phyloP scores from a whole-genome alignment of 2,113 vertebrate species.

The Aegithalos caudatus region DNA sequence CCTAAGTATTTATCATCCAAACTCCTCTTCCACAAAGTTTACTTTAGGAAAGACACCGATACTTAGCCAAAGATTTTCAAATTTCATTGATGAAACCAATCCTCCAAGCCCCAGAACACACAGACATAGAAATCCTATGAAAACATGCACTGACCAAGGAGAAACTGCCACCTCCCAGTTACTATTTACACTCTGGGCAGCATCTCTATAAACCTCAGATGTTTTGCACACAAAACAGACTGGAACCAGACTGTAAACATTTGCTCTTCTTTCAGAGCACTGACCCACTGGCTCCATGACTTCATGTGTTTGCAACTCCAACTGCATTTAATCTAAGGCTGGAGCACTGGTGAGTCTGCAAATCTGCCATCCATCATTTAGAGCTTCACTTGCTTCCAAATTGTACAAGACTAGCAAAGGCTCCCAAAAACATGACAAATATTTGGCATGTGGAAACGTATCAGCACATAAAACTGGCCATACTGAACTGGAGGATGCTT shows the following conservation, averaged over 20 bases:
- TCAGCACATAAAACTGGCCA: background rate
- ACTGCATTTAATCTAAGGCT: background rate
- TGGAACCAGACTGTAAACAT: slow-evolving; percentile 62
- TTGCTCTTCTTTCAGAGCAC: slow-evolving; percentile 33
- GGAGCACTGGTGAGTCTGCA: slow-evolving; percentile 26
- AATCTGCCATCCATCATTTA: slow-evolving; percentile 27
- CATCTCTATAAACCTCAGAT: slow-evolving; percentile 45
- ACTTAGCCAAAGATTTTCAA: background rate
- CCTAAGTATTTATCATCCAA: background rate
- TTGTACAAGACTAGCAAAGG: background rate
- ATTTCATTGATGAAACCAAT: background rate
- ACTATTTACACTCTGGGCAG: slow-evolving; percentile 26
- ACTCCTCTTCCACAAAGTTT: background rate
- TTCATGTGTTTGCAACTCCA: slow-evolving; percentile 51
- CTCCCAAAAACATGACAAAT: slow-evolving; percentile 29
- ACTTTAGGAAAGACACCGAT: background rate
- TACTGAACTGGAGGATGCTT: background rate
- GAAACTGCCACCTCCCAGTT: background rate
- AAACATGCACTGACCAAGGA: background rate
- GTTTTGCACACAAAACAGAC: slow-evolving; percentile 39
- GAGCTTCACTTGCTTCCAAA: slow-evolving; percentile 10
- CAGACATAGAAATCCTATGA: background rate
- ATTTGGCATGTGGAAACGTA: slow-evolving; percentile 1
- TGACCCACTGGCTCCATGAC: slow-evolving; percentile 62
- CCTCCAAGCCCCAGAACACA: background rate